Evolutionary conservation across 2,888 invertebrate species (phyloP).

Genomic region (Conomelus anceps): DNA sequence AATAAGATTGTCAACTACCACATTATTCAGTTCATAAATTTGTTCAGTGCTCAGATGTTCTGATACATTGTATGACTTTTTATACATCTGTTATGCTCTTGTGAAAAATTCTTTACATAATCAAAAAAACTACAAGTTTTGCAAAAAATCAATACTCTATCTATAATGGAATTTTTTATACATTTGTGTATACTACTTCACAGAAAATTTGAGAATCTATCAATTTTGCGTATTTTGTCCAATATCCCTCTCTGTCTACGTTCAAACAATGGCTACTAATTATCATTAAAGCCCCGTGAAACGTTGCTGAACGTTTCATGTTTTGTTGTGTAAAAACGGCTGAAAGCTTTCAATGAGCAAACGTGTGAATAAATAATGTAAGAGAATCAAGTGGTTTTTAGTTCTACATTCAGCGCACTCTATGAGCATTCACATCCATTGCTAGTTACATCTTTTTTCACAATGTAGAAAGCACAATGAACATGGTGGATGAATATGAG

Average conservation of each 20-base stretch:
- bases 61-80: no score
- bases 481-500: not conserved
- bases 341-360: not conserved
- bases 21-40: no score
- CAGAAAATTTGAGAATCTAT: no score
- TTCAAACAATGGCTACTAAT: not conserved
- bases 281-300: no score
- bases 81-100: no score
- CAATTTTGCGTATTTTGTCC: not conserved
- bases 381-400: not conserved
- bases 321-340: not conserved
- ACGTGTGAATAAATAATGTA: not conserved
- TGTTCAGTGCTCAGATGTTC: no score
- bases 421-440: not conserved
- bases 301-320: not conserved
- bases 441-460: not conserved
- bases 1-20: no score
- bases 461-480: not conserved
- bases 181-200: no score
- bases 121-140: no score
- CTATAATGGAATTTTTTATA: no score
- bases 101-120: no score
- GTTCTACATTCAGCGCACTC: not conserved
- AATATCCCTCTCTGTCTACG: not conserved
- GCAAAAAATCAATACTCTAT: no score